These are phyloP conservation scores for Bellardia pandia DNA, from an alignment of 2,888 invertebrate species.

Conservation along the genomic window DNA sequence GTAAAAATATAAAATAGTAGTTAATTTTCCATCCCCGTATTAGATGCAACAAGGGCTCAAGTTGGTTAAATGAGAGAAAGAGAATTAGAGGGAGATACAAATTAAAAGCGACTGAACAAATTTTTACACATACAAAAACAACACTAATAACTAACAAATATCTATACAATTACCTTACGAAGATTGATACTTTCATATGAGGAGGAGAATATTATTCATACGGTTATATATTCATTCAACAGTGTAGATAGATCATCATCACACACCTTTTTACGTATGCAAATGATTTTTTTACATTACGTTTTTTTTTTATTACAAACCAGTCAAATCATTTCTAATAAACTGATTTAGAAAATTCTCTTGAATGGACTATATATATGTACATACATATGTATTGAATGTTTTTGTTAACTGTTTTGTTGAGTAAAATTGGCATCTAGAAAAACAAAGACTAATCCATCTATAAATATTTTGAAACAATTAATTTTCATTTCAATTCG, in stretches of 20 bases:
- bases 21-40: no score
- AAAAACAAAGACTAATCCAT: not conserved
- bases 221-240: not conserved
- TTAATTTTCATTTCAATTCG: not conserved
- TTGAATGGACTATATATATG: not conserved
- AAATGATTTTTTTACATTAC: no score
- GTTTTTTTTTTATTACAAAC: not conserved
- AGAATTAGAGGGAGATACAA: not conserved
- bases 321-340: not conserved
- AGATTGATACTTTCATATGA: not conserved
- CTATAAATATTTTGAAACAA: not conserved
- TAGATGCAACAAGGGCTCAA: constrained; percentile 36
- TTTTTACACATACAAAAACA: not conserved
- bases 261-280: not conserved
- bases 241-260: constrained; percentile 15
- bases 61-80: not conserved
- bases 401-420: not conserved
- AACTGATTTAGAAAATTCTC: not conserved
- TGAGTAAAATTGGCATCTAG: not conserved
- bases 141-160: not conserved
- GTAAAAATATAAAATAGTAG: no score
- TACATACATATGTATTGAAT: not conserved
- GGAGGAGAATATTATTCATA: not conserved
- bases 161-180: not conserved
- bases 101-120: not conserved